A percentile compares a stretch with the other conserved stretches of the same genome.
Conservation (phyloP, 2,113 vertebrate genomes). For the Natator depressus region DNA sequence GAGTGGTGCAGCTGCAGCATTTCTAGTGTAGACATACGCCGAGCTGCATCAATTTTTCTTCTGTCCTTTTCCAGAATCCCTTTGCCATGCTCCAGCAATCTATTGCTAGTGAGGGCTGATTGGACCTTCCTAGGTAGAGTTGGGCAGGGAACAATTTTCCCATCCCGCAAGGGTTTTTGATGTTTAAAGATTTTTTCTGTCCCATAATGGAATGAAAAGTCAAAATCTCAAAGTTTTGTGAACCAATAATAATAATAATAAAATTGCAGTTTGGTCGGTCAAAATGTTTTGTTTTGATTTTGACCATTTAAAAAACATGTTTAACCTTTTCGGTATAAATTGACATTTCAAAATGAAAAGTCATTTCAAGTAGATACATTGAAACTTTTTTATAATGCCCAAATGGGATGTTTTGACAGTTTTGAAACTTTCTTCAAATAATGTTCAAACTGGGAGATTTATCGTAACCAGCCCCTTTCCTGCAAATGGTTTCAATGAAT, state of each 20-base stretch:
- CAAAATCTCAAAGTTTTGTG: not conserved
- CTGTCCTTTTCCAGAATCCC: not conserved
- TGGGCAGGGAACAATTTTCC: not conserved
- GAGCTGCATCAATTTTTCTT: not conserved
- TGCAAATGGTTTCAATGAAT: not conserved
- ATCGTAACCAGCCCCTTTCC: not conserved
- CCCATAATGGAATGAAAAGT: not conserved
- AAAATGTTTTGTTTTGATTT: too few relatives aligned
- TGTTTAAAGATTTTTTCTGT: not conserved
- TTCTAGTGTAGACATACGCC: not conserved
- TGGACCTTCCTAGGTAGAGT: not conserved
- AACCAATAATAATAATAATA: not conserved
- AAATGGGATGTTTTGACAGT: not conserved
- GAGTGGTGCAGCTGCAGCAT: not conserved
- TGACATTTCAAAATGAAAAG: not conserved
- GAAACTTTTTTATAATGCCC: not conserved
- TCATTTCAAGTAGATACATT: not conserved
- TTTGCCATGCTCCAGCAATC: not conserved
- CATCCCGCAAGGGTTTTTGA: not conserved
- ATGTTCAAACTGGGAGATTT: not conserved
- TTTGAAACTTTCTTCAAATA: not conserved
- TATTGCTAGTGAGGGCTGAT: conserved; percentile 11
- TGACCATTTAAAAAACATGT: too few relatives aligned
- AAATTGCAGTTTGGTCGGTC: too few relatives aligned
- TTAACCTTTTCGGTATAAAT: not conserved